These are phyloP conservation scores for Torymus tubicola DNA, from an alignment of 2,888 invertebrate genomes.

Conservation along the genomic window DNA sequence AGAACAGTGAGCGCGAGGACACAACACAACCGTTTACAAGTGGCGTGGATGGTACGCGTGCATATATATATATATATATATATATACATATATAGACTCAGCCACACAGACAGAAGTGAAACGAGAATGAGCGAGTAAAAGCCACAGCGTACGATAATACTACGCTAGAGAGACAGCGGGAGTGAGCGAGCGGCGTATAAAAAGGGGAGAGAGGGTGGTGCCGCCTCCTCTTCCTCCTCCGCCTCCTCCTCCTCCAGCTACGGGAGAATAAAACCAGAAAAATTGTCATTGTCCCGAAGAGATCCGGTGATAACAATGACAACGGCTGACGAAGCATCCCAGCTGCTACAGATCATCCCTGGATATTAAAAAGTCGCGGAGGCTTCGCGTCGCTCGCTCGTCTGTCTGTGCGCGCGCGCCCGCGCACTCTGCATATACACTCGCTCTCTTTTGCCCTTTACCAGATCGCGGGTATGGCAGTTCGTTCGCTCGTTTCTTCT, in stretches of 20 bases:
- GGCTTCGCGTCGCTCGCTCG: constrained; percentile 46
- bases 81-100: background rate
- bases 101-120: constrained; percentile 7
- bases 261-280: constrained; percentile 75
- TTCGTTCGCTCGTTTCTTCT: constrained; percentile 26
- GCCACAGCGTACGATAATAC: constrained; percentile 38
- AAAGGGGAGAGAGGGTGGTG: constrained; percentile 6
- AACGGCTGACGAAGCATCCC: constrained; percentile 75
- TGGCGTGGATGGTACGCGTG: background rate
- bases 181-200: constrained; percentile 19
- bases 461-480: background rate
- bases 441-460: constrained; percentile 4
- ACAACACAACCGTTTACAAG: constrained; percentile 31
- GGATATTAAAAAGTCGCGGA: constrained; percentile 76
- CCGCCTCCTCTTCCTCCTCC: constrained; percentile 45
- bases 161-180: constrained; percentile 23
- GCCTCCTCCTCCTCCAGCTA: constrained; percentile 59
- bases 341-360: constrained; percentile 75
- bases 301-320: constrained; percentile 76
- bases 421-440: constrained; percentile 18
- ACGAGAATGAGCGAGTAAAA: constrained; percentile 14
- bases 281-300: constrained; percentile 76
- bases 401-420: constrained; percentile 46
- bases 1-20: background rate
- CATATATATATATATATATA: background rate